phyloP scores from a whole-genome alignment of 2,797 vertebrate genomes.

The Acanthornis magna region DNA sequence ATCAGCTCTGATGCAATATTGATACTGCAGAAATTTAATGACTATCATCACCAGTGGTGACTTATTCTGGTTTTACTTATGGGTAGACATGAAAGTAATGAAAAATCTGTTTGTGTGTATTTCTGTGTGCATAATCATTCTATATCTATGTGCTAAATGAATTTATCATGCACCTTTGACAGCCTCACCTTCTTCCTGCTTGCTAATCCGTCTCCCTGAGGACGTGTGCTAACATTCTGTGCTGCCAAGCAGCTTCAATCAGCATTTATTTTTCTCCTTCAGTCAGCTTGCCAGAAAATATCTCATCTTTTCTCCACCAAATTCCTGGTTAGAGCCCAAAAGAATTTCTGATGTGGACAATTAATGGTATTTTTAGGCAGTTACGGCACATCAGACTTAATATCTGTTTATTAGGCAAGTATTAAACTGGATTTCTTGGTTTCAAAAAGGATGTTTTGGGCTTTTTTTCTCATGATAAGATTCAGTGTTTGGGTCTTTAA shows the following conservation, averaged over 20 bases:
- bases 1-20: background rate
- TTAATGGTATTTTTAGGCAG: constrained; percentile 1
- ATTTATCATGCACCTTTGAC: constrained; percentile 69
- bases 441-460: background rate
- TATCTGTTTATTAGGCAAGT: background rate
- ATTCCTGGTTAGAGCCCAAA: background rate
- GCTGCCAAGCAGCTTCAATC: constrained; percentile 55
- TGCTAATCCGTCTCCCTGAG: constrained; percentile 62
- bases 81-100: constrained; percentile 48
- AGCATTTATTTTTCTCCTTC: constrained; percentile 43
- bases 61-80: constrained; percentile 32
- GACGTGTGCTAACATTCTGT: constrained; percentile 40
- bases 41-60: background rate
- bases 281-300: constrained; percentile 33
- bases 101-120: constrained; percentile 55
- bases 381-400: background rate
- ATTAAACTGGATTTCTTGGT: background rate
- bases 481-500: background rate
- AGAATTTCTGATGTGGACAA: background rate
- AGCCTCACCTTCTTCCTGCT: constrained; percentile 64
- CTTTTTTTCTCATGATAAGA: background rate
- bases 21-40: constrained; percentile 12
- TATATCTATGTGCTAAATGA: constrained; percentile 66
- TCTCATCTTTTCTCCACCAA: background rate
- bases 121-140: constrained; percentile 63